These are phyloP conservation scores for Ditylenchus weischeri DNA, from an alignment of 2,888 invertebrate species.

Conservation along the genomic window DNA sequence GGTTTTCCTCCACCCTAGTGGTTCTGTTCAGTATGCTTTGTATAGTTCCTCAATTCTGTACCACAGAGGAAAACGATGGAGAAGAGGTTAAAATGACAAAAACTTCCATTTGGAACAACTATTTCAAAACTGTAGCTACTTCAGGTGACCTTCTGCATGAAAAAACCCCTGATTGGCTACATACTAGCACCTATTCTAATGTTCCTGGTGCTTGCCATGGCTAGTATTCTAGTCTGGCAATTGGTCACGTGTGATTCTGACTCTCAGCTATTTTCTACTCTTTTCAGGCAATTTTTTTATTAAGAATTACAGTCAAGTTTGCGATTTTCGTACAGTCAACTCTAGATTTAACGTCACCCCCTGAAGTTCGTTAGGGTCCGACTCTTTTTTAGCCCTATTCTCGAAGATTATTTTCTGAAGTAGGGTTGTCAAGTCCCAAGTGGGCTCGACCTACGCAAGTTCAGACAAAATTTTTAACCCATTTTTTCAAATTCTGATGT, in stretches of 20 bases:
- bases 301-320: no score
- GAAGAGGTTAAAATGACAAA: conserved; percentile 21
- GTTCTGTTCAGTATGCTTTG: conserved; percentile 47
- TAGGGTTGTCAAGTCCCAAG: no score
- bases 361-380: no score
- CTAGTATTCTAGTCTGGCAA: conserved; percentile 27
- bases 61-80: conserved; percentile 46
- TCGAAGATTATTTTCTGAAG: no score
- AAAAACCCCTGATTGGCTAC: conserved; percentile 30
- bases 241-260: conserved; percentile 35
- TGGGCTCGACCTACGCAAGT: no score
- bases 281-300: conserved; percentile 32
- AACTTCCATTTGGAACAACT: no score
- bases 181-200: conserved; percentile 32
- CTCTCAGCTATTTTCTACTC: conserved; percentile 37
- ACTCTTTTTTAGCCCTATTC: no score
- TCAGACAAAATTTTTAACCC: no score
- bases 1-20: conserved; percentile 46
- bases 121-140: neutral
- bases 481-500: no score
- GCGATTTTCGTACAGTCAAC: no score
- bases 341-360: no score
- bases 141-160: conserved; percentile 25
- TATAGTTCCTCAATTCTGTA: conserved; percentile 54
- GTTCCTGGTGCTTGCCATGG: conserved; percentile 8